Base-by-base conservation (phyloP, 2,797 vertebrate species). In the Microchirus variegatus region DNA sequence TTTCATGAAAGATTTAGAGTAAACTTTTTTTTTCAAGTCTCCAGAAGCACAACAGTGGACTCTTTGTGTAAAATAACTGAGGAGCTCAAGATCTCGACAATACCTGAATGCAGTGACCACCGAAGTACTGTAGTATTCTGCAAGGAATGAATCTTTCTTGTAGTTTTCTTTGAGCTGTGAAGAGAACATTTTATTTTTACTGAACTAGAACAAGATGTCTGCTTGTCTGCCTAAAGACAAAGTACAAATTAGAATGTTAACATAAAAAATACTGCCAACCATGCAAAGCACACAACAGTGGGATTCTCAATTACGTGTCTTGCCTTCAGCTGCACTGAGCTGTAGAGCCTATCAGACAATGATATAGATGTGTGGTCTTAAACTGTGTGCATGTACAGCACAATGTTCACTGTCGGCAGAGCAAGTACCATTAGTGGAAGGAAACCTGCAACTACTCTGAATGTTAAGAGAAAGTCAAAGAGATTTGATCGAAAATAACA, bases 91-190 rank as follows among this genome's bases (percentile, higher is more conserved):
- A 67, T 64, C 46, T 48, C 7, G 55, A 38, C 11, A 5, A 15
- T 72, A 94, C 93, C 94, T 94, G 86, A 93, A 94, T 7, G 90
- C 93, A n/a, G 90, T 88, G 71, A 94, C 50, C 44, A 86, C 75
- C 18, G 93, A 92, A 47, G 62, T 83, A 0, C 62, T 83, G 77
- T 93, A 85, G 83, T 90, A 91, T 50, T 91, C 77, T 26, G 22
- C 31, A 0, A 94, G 78, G 5, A 93, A 41, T 6, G 64, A 26
- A 68, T 93, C 91, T 14, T 41, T 80, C 59, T 81, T 78, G 78
- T 86, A 90, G 26, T 57, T 66, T n/a, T 75, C 47, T 31, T 47
- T 55, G 40, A 94, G 77, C 93, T 94, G 84, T 77, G 67, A 2
- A 78, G 70, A 81, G 3, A 80, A 58, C 52, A 53, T 68, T 14